These are phyloP conservation scores for Poeciliopsis retropinna DNA, from an alignment of 2,113 vertebrate genomes.

Conservation along the genomic window DNA sequence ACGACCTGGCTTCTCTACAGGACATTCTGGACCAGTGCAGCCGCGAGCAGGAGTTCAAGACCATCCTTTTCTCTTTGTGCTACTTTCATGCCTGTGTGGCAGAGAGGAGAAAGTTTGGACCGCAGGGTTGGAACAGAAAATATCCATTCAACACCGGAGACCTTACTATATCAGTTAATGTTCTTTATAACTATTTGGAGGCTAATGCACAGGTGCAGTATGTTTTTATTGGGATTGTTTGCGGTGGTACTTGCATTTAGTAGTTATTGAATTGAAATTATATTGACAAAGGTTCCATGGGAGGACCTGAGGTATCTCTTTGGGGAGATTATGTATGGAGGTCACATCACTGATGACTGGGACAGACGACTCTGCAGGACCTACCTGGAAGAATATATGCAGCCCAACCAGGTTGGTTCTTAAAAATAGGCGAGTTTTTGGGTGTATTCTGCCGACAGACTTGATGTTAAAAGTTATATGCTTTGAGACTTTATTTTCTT, in stretches of 20 bases:
- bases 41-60: conserved; percentile 87
- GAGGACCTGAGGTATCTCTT: conserved; percentile 86
- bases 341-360: conserved; percentile 87
- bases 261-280: conserved; percentile 7
- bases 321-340: conserved; percentile 87
- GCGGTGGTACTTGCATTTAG: not conserved
- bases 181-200: conserved; percentile 86
- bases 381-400: conserved; percentile 87
- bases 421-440: not conserved
- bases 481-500: no score
- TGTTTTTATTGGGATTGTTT: not conserved
- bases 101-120: conserved; percentile 84
- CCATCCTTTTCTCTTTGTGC: conserved; percentile 85
- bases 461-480: not conserved
- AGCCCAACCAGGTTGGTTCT: conserved; percentile 80
- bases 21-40: conserved; percentile 84
- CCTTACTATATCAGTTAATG: conserved; percentile 84
- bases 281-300: conserved; percentile 79
- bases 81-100: conserved; percentile 86
- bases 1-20: conserved; percentile 48
- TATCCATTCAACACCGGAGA: conserved; percentile 86
- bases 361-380: conserved; percentile 84
- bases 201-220: conserved; percentile 82
- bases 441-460: conserved; percentile 2
- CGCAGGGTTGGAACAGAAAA: conserved; percentile 85